phyloP scores from a whole-genome alignment of 2,888 invertebrate genomes.

The Rhingia rostrata region DNA sequence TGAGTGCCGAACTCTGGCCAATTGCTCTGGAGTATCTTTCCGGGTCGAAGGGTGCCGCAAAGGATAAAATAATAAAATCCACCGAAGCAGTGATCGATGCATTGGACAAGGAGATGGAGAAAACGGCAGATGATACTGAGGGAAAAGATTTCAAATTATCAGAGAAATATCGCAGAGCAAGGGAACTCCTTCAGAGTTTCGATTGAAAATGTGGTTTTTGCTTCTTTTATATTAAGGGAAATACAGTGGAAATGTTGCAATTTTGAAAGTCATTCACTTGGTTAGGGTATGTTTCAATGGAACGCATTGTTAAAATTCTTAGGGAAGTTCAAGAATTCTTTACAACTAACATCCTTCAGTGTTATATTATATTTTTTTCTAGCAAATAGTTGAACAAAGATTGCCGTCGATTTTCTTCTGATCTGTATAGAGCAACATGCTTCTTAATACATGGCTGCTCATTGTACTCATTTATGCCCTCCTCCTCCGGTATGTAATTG shows the following conservation, averaged over 20 bases:
- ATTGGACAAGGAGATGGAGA: constrained; percentile 83
- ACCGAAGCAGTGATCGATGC: constrained; percentile 87
- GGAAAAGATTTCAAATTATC: constrained; percentile 72
- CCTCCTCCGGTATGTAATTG: neutral
- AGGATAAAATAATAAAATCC: constrained; percentile 85
- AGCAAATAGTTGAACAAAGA: neutral
- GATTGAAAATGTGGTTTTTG: constrained; percentile 73
- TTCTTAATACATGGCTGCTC: no score
- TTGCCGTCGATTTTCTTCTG: neutral
- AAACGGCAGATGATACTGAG: constrained; percentile 76
- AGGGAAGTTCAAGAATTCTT: neutral
- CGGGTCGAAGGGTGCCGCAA: constrained; percentile 87
- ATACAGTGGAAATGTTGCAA: neutral
- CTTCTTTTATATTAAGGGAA: neutral
- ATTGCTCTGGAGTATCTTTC: constrained; percentile 88
- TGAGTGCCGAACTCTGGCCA: constrained; percentile 87
- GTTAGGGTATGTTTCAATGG: neutral
- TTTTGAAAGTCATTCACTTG: neutral
- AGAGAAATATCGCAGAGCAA: constrained; percentile 79
- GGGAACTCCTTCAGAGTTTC: constrained; percentile 80
- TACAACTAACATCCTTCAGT: neutral
- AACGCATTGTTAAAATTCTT: no score
- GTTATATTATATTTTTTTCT: neutral
- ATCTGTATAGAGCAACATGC: no score
- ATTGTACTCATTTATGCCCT: no score